Base-by-base conservation (phyloP, 2,113 vertebrate genomes). In the Eurypyga helias region DNA sequence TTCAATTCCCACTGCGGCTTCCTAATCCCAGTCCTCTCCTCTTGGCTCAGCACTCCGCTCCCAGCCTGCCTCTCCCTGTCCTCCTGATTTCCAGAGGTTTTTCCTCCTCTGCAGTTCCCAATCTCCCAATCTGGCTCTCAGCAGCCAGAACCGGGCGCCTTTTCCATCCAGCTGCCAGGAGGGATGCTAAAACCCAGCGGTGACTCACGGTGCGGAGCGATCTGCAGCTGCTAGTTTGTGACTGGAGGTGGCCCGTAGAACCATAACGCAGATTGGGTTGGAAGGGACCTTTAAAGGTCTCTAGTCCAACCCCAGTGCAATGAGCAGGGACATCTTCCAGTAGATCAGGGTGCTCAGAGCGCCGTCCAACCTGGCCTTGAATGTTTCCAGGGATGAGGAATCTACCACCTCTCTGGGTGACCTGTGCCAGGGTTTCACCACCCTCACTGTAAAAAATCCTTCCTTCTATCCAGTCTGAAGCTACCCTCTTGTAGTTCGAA, bases 121-220 rank as follows among this genome's bases (percentile, higher is more conserved):
- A 1, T 75, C 33, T 86, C n/a, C 13, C n/a, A n/a, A n/a, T 84
- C 76, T 94, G 69, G 33, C 28, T 89, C 17, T 52, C 2, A 0
- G 51, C 43, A 84, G 36, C 34, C 38, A 67, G 52, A 69, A 26
- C 36, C 7, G 17, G 18, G 26, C 6, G 5, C 19, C 28, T 58
- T 51, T 33, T 92, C 52, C 34, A 10, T 52, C 20, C 23, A 33
- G 57, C 41, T 72, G 6, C 29, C 29, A 10, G 25, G 15, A 41
- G 38, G 29, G 64, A 48, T 41, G 61, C 46, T 48, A 19, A 83
- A 75, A 73, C 36, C 23, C 66, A 2, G 18, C 2, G 2, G 23
- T 0, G 2, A 73, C 26, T 46, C 0, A 0, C 10, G 10, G 31
- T 38, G 46, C 0, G 1, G 70, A 85, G 52, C 62, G n/a, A 5